phyloP scores from a whole-genome alignment of 1,140 invertebrate species.

The Macrotrachela quadricornifera region DNA sequence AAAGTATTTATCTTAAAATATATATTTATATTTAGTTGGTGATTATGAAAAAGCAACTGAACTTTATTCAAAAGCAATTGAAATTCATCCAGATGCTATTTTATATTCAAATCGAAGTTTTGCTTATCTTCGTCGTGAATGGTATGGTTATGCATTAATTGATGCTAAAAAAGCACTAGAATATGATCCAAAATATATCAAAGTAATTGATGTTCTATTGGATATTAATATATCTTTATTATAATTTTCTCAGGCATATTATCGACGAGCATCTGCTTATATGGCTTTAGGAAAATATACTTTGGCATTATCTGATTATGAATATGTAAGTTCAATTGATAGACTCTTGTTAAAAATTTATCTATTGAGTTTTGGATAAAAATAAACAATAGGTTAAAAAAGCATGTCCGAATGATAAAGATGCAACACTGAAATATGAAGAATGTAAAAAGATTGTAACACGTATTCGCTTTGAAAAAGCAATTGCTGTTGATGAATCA shows the following conservation, averaged over 20 bases:
- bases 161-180: slow-evolving; percentile 79
- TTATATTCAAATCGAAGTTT: slow-evolving; percentile 77
- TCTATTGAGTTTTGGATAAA: not conserved
- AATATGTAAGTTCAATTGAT: slow-evolving; percentile 61
- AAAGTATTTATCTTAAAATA: too few species aligned
- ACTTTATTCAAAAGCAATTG: slow-evolving; percentile 26
- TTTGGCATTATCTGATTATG: slow-evolving; percentile 79
- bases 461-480: slow-evolving; percentile 81
- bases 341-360: too few species aligned
- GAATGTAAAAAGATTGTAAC: slow-evolving; percentile 92
- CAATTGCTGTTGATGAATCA: slow-evolving; percentile 73
- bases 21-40: too few species aligned
- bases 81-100: slow-evolving; percentile 67
- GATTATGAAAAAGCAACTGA: too few species aligned
- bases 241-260: slow-evolving; percentile 37
- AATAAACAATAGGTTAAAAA: slow-evolving; percentile 49
- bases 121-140: slow-evolving; percentile 70
- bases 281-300: slow-evolving; percentile 97
- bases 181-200: slow-evolving; percentile 66
- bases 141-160: slow-evolving; percentile 67
- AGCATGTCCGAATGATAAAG: slow-evolving; percentile 69
- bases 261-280: slow-evolving; percentile 66
- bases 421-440: slow-evolving; percentile 70
- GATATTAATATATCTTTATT: too few species aligned
- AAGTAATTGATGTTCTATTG: slow-evolving; percentile 23